A percentile compares a stretch with the other conserved stretches of the same genome.
phyloP scores from a whole-genome alignment of 2,797 vertebrate genomes.

The Ctenopoma kingsleyae region DNA sequence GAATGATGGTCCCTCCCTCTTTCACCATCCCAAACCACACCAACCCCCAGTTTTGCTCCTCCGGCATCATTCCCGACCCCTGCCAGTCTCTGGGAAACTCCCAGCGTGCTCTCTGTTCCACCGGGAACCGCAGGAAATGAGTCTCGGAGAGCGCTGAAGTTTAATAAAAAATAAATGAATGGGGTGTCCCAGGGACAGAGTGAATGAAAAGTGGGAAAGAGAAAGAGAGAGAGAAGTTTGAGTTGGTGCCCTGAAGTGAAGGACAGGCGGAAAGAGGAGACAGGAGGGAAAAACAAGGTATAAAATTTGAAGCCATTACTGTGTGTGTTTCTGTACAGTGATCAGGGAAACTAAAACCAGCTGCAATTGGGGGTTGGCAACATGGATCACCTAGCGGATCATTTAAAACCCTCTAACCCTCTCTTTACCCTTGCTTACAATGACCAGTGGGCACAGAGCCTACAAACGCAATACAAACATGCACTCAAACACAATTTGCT shows the following conservation, averaged over 20 bases:
- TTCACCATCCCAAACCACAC: conserved; percentile 58
- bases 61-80: conserved; percentile 70
- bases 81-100: conserved; percentile 82
- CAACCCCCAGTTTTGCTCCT: conserved; percentile 59
- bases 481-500: conserved; percentile 56
- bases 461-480: conserved; percentile 67
- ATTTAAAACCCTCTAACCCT: conserved; percentile 71
- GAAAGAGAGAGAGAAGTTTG: conserved; percentile 43
- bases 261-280: conserved; percentile 60
- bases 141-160: conserved; percentile 84
- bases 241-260: conserved; percentile 61
- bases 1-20: conserved; percentile 43
- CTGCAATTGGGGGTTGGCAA: conserved; percentile 61
- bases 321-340: conserved; percentile 66
- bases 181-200: conserved; percentile 84
- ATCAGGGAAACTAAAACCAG: conserved; percentile 82
- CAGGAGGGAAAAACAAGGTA: conserved; percentile 62
- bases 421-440: conserved; percentile 62
- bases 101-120: conserved; percentile 79
- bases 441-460: conserved; percentile 65
- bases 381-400: conserved; percentile 62
- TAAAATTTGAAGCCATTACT: conserved; percentile 71
- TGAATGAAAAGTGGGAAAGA: conserved; percentile 67
- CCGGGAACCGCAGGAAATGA: conserved; percentile 88
- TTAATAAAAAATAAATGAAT: conserved; percentile 90